Percentiles rank a stretch among this genome's conserved stretches.
phyloP scores from a whole-genome alignment of 2,888 invertebrate genomes.

The Bruchidius siliquastri region DNA sequence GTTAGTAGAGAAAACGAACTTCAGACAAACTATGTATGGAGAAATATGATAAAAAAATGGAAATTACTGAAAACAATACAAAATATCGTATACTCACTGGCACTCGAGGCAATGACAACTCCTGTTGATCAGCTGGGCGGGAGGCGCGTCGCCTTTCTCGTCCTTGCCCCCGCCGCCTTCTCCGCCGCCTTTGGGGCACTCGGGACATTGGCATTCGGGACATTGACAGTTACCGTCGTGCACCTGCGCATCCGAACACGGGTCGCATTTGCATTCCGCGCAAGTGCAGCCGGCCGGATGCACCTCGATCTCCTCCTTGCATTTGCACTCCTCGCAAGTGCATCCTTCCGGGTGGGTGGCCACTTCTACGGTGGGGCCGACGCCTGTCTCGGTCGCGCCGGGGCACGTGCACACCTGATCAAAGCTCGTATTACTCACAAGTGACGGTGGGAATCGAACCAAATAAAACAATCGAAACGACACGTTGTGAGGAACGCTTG shows the following conservation, averaged over 20 bases:
- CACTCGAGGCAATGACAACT: conserved; percentile 21
- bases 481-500: too few species aligned
- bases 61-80: too few species aligned
- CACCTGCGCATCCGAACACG: conserved; percentile 5
- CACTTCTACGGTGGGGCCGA: conserved; percentile 6
- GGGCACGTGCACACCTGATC: conserved; percentile 4
- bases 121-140: conserved; percentile 1
- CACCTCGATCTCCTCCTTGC: not conserved
- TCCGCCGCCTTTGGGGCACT: not conserved
- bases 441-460: too few species aligned
- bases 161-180: not conserved
- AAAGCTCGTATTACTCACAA: not conserved
- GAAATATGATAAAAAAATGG: too few species aligned
- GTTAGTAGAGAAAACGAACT: too few species aligned
- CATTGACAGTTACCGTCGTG: conserved; percentile 9
- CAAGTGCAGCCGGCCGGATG: conserved; percentile 10
- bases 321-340: conserved; percentile 18
- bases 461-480: too few species aligned
- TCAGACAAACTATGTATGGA: too few species aligned
- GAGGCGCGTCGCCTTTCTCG: not conserved
- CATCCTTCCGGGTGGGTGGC: conserved; percentile 16
- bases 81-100: conserved; percentile 7
- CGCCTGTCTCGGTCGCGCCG: not conserved
- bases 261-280: conserved; percentile 12
- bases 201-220: not conserved